Base-by-base conservation (phyloP, 1,140 invertebrate genomes). In the Bombus terrestris region DNA sequence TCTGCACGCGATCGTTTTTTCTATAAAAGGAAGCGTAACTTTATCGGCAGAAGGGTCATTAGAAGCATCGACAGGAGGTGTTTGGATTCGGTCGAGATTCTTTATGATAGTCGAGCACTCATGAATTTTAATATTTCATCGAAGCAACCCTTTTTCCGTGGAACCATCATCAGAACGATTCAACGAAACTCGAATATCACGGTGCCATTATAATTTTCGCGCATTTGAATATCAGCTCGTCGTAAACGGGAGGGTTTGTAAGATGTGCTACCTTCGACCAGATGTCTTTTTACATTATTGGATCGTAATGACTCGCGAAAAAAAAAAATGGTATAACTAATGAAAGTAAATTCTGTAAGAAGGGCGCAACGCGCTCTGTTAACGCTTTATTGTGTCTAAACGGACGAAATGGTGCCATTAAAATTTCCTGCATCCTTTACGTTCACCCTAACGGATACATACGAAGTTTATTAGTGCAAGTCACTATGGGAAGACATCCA, bases 61-160 rank as follows among this genome's bases (percentile, higher is more conserved):
- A 82, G 73, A 71, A 83, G 79, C 53, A 41, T 74, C 77, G 77
- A 71, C 81, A 81, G 47, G 85, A 74, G 73, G 76, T 62, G 71
- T 28, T 86, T 37, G 28, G 53, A 37, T 79, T 69, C 41, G 15
- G 4, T 47, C 10, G 25, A 4, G 62, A 32, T 18, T 47, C 73
- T 37, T 71, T 81, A 53, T 28, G 57, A 39, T 69, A n/a, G 37
- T 35, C 35, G 62, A 64, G 82, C 77, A 79, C 90, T 91, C 91
- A 92, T 93, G 93, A 92, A 94, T 94, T 94, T 94, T 94, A 94
- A 94, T 94, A 90, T 93, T 91, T 86, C 64, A 86, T 83, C 87
- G 91, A 91, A 92, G 86, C 78, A 83, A 82, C 81, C 88, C 91
- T 82, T 92, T 91, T 64, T 41, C 43, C 62, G n/a, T 74, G 80